Conservation (phyloP, 2,888 invertebrate species). For the Hipparchia semele region DNA sequence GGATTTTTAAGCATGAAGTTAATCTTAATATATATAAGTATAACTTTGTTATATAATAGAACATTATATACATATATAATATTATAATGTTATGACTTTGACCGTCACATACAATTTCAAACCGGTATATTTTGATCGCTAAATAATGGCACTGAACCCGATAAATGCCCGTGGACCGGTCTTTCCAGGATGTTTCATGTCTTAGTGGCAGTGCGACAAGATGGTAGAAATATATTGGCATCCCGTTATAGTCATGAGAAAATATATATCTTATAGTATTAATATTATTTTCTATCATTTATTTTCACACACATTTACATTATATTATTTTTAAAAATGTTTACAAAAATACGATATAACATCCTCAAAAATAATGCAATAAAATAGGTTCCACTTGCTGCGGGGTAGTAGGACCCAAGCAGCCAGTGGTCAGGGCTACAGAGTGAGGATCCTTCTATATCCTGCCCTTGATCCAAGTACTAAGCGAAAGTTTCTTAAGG, state of each 20-base stretch:
- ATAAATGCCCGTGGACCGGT: constrained; percentile 38
- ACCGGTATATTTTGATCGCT: constrained; percentile 41
- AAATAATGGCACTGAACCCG: constrained; percentile 41
- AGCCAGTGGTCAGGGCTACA: too few species aligned
- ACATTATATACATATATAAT: constrained; percentile 7
- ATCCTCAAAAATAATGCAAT: too few species aligned
- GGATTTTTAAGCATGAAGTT: too few species aligned
- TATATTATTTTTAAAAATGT: too few species aligned
- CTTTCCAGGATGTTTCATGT: constrained; percentile 38
- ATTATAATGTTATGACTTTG: constrained; percentile 27
- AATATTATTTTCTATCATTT: neutral
- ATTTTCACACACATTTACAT: too few species aligned
- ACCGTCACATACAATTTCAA: constrained; percentile 34
- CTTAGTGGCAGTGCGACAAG: constrained; percentile 25
- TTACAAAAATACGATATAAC: too few species aligned
- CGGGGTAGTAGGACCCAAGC: too few species aligned
- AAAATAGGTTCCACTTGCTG: too few species aligned
- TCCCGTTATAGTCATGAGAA: constrained; percentile 34
- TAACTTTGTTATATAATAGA: neutral
- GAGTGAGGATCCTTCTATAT: too few species aligned
- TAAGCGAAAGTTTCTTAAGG: too few species aligned
- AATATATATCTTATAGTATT: constrained; percentile 18
- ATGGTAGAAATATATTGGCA: constrained; percentile 34
- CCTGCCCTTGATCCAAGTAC: too few species aligned
- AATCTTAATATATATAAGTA: neutral